These are phyloP conservation scores for Oceanodroma tethys DNA, from an alignment of 2,113 vertebrate genomes.

Conservation along the genomic window DNA sequence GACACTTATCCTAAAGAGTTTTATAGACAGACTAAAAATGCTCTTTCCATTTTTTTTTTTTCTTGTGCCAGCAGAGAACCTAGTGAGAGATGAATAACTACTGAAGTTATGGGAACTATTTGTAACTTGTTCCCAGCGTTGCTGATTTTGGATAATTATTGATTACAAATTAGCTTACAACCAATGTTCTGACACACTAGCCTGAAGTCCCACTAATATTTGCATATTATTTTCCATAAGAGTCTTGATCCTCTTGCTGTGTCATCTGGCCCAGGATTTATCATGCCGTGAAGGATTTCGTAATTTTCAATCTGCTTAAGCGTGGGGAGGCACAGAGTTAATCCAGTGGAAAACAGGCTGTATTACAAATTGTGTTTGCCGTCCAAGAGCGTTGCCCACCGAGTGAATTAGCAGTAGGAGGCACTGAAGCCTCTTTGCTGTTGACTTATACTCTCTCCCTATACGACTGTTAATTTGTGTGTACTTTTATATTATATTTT, in stretches of 20 bases:
- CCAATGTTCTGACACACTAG: not conserved
- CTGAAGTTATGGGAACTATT: not conserved
- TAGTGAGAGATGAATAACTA: not conserved
- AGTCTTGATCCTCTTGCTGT: constrained; percentile 1
- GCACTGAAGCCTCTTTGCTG: not conserved
- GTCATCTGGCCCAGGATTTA: constrained; percentile 50
- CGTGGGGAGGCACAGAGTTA: not conserved
- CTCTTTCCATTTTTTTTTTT: not conserved
- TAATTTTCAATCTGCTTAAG: constrained; percentile 58
- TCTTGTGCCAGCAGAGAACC: not conserved
- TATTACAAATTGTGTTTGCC: not conserved
- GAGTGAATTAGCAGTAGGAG: not conserved
- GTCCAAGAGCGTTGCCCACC: not conserved
- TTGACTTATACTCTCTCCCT: not conserved
- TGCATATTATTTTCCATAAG: not conserved
- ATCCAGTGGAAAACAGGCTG: constrained; percentile 29
- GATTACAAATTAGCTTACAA: not conserved
- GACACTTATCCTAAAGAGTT: not conserved
- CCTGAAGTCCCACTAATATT: not conserved
- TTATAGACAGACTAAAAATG: not conserved
- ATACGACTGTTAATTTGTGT: not conserved
- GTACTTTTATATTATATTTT: not conserved
- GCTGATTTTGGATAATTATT: not conserved
- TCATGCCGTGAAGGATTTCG: constrained; percentile 44
- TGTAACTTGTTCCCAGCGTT: not conserved